Conservation (phyloP, 2,797 vertebrate species). For the Tiaroga cobitis region DNA sequence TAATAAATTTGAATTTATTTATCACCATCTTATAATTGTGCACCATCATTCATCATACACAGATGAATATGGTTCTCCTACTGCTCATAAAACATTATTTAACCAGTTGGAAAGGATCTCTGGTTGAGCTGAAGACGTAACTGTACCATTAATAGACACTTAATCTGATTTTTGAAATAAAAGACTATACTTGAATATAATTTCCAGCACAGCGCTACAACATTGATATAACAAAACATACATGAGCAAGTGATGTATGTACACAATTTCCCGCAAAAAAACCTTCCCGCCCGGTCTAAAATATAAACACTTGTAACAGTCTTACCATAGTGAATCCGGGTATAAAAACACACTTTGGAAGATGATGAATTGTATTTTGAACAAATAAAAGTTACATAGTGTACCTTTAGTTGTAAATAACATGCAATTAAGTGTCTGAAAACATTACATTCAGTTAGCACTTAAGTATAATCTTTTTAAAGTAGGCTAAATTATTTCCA, state of each 20-base stretch:
- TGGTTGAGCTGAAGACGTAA: too few species aligned
- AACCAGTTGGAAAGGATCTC: too few species aligned
- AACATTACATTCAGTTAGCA: background rate
- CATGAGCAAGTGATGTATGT: background rate
- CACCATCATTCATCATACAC: too few species aligned
- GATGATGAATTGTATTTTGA: background rate
- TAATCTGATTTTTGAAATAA: too few species aligned
- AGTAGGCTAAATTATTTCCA: background rate
- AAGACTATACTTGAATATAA: too few species aligned
- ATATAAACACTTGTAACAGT: background rate
- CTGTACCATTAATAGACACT: too few species aligned
- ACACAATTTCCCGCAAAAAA: fast-evolving
- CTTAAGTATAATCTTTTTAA: background rate
- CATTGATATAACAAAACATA: background rate
- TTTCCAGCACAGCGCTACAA: too few species aligned
- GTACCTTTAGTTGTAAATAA: background rate
- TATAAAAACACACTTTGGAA: background rate
- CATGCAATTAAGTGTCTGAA: background rate
- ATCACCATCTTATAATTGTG: too few species aligned
- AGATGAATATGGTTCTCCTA: too few species aligned
- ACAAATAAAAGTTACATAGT: background rate
- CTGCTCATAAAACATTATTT: too few species aligned
- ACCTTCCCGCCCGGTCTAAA: background rate
- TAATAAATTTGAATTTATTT: background rate
- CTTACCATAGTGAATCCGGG: background rate